phyloP scores from a whole-genome alignment of 2,797 vertebrate species.

The Xenopus petersii region DNA sequence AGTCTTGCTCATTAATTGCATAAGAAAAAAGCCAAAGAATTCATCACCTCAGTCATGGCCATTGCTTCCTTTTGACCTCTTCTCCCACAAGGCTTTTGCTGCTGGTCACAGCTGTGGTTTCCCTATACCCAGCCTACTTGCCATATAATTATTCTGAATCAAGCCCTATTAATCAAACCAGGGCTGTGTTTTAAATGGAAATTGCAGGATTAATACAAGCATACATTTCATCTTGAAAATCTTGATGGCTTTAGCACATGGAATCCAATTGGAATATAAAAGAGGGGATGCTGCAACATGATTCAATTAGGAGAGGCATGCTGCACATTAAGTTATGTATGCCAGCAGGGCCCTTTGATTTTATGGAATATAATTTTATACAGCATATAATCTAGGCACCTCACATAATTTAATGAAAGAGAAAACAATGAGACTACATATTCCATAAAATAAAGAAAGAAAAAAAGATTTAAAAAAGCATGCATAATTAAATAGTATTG shows the following conservation, averaged over 20 bases:
- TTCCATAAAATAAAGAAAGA: too few species aligned
- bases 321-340: constrained; percentile 86
- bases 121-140: constrained; percentile 87
- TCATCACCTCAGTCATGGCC: constrained; percentile 99
- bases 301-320: constrained; percentile 90
- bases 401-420: constrained; percentile 54
- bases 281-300: constrained; percentile 85
- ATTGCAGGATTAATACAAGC: constrained; percentile 99
- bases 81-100: constrained; percentile 90
- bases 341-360: constrained; percentile 77
- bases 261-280: constrained; percentile 99
- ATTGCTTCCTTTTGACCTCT: constrained; percentile 97
- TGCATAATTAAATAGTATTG: too few species aligned
- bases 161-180: constrained; percentile 99
- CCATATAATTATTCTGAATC: constrained; percentile 98
- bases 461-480: too few species aligned
- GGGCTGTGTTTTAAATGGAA: constrained; percentile 99
- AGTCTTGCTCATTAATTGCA: constrained; percentile 96
- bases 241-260: constrained; percentile 95
- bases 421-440: too few species aligned
- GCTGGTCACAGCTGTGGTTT: constrained; percentile 95
- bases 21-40: constrained; percentile 95
- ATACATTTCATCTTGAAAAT: constrained; percentile 98
- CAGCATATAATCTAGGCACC: constrained; percentile 55
- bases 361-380: constrained; percentile 67